Evolutionary conservation across 2,888 invertebrate species (phyloP), one percentile per base, ranked within the genome.

Genomic region (Drosophila koepferae): DNA sequence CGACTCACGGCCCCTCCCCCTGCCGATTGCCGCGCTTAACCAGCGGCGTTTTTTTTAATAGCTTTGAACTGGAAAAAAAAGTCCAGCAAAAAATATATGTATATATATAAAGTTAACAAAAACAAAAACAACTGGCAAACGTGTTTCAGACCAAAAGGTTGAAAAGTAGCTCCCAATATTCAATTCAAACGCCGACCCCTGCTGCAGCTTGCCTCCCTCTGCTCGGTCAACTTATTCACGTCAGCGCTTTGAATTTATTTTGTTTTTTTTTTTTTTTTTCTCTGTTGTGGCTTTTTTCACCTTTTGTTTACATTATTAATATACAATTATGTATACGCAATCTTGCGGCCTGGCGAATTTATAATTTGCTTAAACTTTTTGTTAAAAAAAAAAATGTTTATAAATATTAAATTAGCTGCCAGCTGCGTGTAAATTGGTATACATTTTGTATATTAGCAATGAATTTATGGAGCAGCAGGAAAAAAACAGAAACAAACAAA

Each of bases 251-350:
- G 49, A 28, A 38, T 46, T 28, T 31, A 3, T n/a, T 54, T 36
- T 54, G 28, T 20, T 40, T 51, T 9, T 49, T 38, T 51, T 48
- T 36, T 34, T 8, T n/a, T 1, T 49, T 38, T 51, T 48, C 20
- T 20, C 40, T 34, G 9, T 36, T 38, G 38, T 40, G 38, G 16
- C 38, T 53, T 38, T 51, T 59, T 66, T 43, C 31, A 61, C 63
- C 61, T 61, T 70, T 78, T 89, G 87, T 86, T 84, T 84, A 84
- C 81, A 81, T 75, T 89, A 78, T 89, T 72, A 83, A 81, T 83
- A 69, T 58, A 67, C 68, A 76, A 74, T 80, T 81, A 68, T 53
- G 58, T 63, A 58, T 60, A 78, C 65, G 62, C 7, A 38, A 16
- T 59, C 68, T 67, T 61, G 68, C 67, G 68, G 80, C 73, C 77